phyloP scores from a whole-genome alignment of 2,113 vertebrate genomes.

The Rhegmatorhina hoffmannsi region DNA sequence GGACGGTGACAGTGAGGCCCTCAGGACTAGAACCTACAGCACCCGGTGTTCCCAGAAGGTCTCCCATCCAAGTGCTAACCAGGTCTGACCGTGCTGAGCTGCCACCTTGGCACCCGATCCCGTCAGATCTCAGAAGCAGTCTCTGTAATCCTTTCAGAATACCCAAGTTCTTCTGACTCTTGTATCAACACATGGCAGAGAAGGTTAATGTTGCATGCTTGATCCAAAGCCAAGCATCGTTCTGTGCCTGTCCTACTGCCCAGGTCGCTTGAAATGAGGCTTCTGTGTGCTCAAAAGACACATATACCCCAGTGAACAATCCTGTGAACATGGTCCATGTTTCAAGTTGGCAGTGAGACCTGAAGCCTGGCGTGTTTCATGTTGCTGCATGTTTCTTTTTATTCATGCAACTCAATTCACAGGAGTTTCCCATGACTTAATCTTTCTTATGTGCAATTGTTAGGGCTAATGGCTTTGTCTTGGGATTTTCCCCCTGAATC shows the following conservation, averaged over 20 bases:
- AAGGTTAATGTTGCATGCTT: not conserved
- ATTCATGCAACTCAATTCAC: not conserved
- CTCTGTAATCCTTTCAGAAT: not conserved
- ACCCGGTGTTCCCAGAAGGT: too few species aligned
- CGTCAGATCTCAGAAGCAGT: too few species aligned
- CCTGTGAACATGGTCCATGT: not conserved
- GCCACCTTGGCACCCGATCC: too few species aligned
- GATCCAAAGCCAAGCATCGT: not conserved
- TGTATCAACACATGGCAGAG: rapidly evolving
- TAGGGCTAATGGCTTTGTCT: conserved; percentile 45
- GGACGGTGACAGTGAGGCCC: too few species aligned
- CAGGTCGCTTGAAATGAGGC: not conserved
- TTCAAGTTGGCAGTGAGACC: not conserved
- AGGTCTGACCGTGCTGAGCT: too few species aligned
- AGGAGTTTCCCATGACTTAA: conserved; percentile 59
- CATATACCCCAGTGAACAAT: rapidly evolving
- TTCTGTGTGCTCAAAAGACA: not conserved
- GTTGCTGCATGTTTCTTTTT: conserved; percentile 61
- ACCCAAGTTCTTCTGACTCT: not conserved
- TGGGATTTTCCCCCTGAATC: conserved; percentile 60
- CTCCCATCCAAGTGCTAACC: too few species aligned
- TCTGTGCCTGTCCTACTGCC: too few species aligned
- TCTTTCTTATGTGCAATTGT: conserved; percentile 31
- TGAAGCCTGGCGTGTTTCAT: conserved; percentile 18
- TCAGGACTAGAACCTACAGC: too few species aligned